Evolutionary conservation across 2,113 vertebrate species (phyloP).

Genomic region (Indicator maculatus): DNA sequence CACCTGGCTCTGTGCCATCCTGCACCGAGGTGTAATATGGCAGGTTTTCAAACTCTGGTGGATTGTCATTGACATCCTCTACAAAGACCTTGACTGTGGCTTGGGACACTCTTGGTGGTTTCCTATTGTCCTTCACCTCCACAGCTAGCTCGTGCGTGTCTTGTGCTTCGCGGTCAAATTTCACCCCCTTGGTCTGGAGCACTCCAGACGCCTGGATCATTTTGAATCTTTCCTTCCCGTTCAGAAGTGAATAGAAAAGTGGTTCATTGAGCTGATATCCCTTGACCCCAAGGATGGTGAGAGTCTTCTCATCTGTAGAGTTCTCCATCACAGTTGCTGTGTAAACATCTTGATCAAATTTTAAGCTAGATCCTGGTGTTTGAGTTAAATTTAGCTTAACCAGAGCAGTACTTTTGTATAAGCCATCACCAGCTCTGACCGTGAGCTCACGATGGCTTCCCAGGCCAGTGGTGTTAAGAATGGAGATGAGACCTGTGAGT

Average conservation of each 20-base stretch:
- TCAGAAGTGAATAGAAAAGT: constrained; percentile 84
- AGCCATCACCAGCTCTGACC: constrained; percentile 85
- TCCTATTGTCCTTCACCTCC: constrained; percentile 85
- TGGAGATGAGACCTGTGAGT: constrained; percentile 79
- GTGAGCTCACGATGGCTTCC: constrained; percentile 75
- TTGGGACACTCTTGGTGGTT: constrained; percentile 83
- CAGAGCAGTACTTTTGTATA: constrained; percentile 81
- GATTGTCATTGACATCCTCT: constrained; percentile 91
- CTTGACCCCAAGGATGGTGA: constrained; percentile 81
- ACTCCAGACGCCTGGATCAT: constrained; percentile 86
- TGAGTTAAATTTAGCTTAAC: constrained; percentile 82
- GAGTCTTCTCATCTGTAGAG: constrained; percentile 71
- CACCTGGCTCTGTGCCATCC: constrained; percentile 89
- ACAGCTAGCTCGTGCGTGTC: constrained; percentile 83
- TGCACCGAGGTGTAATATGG: constrained; percentile 88
- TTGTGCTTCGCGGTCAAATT: constrained; percentile 87
- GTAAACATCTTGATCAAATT: constrained; percentile 80
- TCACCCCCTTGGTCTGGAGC: constrained; percentile 85
- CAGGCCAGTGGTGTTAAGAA: constrained; percentile 78
- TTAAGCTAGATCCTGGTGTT: constrained; percentile 74
- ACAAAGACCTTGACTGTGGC: constrained; percentile 85
- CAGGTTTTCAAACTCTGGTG: constrained; percentile 86
- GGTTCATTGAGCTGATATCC: constrained; percentile 89
- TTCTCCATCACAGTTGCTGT: constrained; percentile 84
- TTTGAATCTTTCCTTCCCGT: constrained; percentile 82